A percentile compares a stretch with the other conserved stretches of the same genome.
These are phyloP conservation scores for Pseudochromis fuscus DNA, from an alignment of 2,797 vertebrate genomes.

Conservation along the genomic window DNA sequence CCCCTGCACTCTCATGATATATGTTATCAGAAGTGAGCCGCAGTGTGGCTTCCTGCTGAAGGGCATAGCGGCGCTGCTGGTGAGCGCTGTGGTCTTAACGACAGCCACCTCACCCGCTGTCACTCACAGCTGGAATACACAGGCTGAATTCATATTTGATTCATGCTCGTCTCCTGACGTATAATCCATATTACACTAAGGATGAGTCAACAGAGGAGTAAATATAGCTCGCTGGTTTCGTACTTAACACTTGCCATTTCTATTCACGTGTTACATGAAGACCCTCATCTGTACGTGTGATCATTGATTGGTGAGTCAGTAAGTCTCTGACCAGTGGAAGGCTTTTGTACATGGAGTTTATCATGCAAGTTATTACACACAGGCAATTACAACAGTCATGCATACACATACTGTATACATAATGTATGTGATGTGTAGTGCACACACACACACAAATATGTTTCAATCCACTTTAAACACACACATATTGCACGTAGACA, in stretches of 20 bases:
- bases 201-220: slow-evolving; percentile 64
- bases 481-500: slow-evolving; percentile 7
- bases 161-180: slow-evolving; percentile 59
- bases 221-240: slow-evolving; percentile 51
- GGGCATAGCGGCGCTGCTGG: slow-evolving; percentile 36
- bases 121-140: slow-evolving; percentile 64
- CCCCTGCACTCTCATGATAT: neutral
- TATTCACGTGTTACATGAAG: slow-evolving; percentile 27
- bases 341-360: slow-evolving; percentile 48
- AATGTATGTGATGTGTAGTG: slow-evolving; percentile 12
- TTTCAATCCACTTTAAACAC: slow-evolving; percentile 17
- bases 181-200: slow-evolving; percentile 58
- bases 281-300: neutral
- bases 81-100: slow-evolving; percentile 47
- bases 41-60: slow-evolving; percentile 40
- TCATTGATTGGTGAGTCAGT: slow-evolving; percentile 37
- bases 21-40: slow-evolving; percentile 29
- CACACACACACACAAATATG: neutral
- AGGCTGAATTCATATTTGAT: slow-evolving; percentile 52
- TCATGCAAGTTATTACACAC: slow-evolving; percentile 24
- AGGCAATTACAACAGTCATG: slow-evolving; percentile 28
- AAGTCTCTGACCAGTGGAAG: slow-evolving; percentile 58
- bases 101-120: slow-evolving; percentile 48
- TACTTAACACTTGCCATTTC: slow-evolving; percentile 27
- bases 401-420: slow-evolving; percentile 29